Percentiles rank a stretch among this genome's conserved stretches.
phyloP scores from a whole-genome alignment of 2,888 invertebrate species.

The Drosophila basisetae region DNA sequence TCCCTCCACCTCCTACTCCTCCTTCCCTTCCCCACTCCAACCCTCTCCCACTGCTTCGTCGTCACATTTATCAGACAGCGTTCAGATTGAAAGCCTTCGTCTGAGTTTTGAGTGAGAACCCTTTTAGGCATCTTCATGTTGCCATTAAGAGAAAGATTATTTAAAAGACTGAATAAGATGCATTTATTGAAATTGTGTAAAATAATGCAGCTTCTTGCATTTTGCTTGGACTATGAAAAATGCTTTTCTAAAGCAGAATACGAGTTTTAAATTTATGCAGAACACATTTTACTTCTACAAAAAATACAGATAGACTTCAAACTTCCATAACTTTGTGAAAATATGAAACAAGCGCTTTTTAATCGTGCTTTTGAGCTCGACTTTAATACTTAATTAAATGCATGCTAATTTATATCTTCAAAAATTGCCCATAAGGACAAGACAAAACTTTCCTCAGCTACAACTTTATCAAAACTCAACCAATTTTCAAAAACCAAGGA shows the following conservation, averaged over 20 bases:
- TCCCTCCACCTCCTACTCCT: not conserved
- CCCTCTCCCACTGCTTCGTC: not conserved
- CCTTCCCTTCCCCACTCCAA: not conserved
- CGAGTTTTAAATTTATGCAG: not conserved
- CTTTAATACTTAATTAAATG: not conserved
- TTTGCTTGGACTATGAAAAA: constrained; percentile 2
- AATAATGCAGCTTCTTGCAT: constrained; percentile 22
- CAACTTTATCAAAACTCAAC: too few relatives aligned
- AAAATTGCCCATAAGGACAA: not conserved
- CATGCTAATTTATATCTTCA: too few relatives aligned
- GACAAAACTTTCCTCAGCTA: not conserved
- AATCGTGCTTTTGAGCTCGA: not conserved
- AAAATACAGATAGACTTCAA: not conserved
- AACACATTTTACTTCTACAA: not conserved
- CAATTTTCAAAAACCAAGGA: too few relatives aligned
- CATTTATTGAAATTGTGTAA: constrained; percentile 29
- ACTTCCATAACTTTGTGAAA: not conserved
- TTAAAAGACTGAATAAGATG: constrained; percentile 26
- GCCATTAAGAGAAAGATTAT: constrained; percentile 44
- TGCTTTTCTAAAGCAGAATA: not conserved
- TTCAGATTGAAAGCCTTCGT: constrained; percentile 20
- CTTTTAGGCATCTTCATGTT: constrained; percentile 39
- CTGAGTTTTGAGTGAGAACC: constrained; percentile 69
- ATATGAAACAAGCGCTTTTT: not conserved
- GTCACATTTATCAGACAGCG: constrained; percentile 37